phyloP scores from a whole-genome alignment of 2,888 invertebrate genomes.

The Mythimna impura region DNA sequence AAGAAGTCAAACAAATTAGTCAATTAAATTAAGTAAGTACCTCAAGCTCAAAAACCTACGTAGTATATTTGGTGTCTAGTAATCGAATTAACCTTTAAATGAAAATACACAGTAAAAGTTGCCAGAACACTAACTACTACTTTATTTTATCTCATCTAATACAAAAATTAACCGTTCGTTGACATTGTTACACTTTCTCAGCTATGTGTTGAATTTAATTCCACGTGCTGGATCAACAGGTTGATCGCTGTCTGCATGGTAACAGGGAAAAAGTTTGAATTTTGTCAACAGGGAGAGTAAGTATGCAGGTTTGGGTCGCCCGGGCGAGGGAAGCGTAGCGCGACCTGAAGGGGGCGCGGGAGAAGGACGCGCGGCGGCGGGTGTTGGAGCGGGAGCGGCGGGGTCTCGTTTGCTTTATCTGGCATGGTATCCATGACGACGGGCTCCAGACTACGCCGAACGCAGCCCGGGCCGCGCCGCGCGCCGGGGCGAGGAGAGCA shows the following conservation, averaged over 20 bases:
- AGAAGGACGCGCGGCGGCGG: constrained; percentile 34
- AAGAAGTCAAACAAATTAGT: not conserved
- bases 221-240: constrained; percentile 76
- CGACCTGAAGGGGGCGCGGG: constrained; percentile 49
- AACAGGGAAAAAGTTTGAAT: constrained; percentile 63
- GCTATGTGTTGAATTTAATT: constrained; percentile 14
- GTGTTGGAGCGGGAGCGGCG: constrained; percentile 59
- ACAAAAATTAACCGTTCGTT: constrained; percentile 16
- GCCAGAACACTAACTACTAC: not conserved
- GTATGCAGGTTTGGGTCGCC: constrained; percentile 53
- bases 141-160: not conserved
- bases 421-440: constrained; percentile 86
- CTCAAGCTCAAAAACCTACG: not conserved
- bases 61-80: not conserved
- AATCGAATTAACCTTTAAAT: not conserved
- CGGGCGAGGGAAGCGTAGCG: constrained; percentile 50
- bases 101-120: not conserved
- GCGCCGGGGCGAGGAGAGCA: constrained; percentile 85
- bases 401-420: constrained; percentile 74
- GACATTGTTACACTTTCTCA: constrained; percentile 13
- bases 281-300: constrained; percentile 54
- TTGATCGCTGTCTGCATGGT: constrained; percentile 64
- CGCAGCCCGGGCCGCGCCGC: constrained; percentile 73
- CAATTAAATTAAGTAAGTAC: no score
- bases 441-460: constrained; percentile 77